Evolutionary conservation across 2,888 invertebrate genomes (phyloP), one percentile per base, ranked within the genome.

Genomic region (Steinernema scapterisci): DNA sequence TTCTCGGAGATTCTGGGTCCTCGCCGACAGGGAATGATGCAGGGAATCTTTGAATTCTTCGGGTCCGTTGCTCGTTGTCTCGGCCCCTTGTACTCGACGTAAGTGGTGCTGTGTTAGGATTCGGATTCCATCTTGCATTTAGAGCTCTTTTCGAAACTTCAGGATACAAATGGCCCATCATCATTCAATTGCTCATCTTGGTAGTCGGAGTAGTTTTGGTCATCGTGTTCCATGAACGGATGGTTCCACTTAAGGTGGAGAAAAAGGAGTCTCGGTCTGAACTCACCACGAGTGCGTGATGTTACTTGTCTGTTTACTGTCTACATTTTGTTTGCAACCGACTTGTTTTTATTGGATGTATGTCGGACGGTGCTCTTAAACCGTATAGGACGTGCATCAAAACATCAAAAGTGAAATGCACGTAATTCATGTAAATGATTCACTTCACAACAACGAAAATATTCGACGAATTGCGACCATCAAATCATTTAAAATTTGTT

Each of bases 1-100:
- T 80, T 77, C 71, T 78, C 80, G 11, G 79, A 80, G 46, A 73
- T 80, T 72, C 38, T 80, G 27, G 80, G 80, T 1, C 79, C 79
- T 46, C 44, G 80, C 13, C 75, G 75, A 46, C 79, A 80, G 75
- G 78, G 77, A 63, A 74, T 71, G 45, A 79, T 77, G 79, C 77
- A 77, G 56, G 77, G 77, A 38, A 21, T 77, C 1, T 79, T 75
- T 54, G 75, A 77, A 13, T 45, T 76, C n/a, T 75, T 75, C n/a
- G 77, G 77, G 44, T 76, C 75, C 19, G 31, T 77, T n/a, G 75
- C 79, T 16, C 75, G 73, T 3, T 76, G 77, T 27, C 74, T 77
- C 23, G 78, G 75, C 13, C 76, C 78, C 5, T 63, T 79, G 38
- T 56, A 73, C 11, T 72, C 78, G 19, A 78, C 79, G 76, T 79